Conservation (phyloP, 2,797 vertebrate genomes). For the Anableps anableps region DNA sequence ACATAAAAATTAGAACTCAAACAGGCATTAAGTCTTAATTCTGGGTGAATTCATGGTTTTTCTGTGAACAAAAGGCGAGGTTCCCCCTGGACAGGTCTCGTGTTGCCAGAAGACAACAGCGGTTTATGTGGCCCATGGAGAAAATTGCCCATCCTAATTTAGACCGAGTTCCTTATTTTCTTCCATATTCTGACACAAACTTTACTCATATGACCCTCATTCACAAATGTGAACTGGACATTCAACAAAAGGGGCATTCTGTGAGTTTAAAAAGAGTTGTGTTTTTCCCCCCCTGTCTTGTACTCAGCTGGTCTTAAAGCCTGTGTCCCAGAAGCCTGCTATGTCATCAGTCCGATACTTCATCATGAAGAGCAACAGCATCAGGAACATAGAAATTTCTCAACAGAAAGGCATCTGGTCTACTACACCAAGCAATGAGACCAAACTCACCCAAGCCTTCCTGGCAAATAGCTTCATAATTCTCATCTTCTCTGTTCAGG, state of each 20-base stretch:
- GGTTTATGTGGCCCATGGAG: neutral
- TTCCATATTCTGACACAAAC: neutral
- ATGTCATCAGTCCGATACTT: conserved; percentile 85
- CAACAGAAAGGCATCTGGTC: conserved; percentile 94
- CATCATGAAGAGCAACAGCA: conserved; percentile 93
- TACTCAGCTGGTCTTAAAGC: conserved; percentile 73
- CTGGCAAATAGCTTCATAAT: conserved; percentile 82
- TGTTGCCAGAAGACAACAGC: neutral
- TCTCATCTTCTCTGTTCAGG: conserved; percentile 93
- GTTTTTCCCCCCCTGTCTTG: neutral
- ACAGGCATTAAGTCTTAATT: neutral
- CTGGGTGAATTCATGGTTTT: neutral
- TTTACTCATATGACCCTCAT: neutral
- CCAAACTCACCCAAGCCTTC: conserved; percentile 88
- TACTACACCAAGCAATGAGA: conserved; percentile 87
- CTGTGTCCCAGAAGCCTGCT: conserved; percentile 70
- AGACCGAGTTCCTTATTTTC: neutral
- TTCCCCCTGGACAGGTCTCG: neutral
- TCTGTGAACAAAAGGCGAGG: neutral
- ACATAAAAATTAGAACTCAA: neutral
- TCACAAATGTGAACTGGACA: neutral
- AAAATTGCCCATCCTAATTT: neutral
- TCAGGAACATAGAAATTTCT: conserved; percentile 90
- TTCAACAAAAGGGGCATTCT: neutral
- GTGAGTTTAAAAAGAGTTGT: neutral